A percentile compares a stretch with the other conserved stretches of the same genome.
Conservation (phyloP, 2,113 vertebrate species). For the Centropus bengalensis region DNA sequence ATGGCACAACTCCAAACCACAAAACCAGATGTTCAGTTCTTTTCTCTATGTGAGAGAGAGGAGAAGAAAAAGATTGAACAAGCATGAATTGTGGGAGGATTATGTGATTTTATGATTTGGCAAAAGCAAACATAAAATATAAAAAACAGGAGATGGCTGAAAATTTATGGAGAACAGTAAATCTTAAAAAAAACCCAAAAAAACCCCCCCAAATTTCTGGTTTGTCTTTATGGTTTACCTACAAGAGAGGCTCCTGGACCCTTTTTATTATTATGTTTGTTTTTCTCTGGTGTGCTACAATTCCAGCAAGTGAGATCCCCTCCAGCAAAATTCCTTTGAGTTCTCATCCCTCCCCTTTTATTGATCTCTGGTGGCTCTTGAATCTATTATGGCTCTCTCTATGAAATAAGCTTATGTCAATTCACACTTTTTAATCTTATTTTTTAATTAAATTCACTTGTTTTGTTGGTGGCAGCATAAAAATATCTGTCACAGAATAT, state of each 20-base stretch:
- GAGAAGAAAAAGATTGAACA: background rate
- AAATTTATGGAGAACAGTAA: background rate
- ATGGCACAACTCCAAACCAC: constrained; percentile 60
- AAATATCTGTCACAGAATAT: background rate
- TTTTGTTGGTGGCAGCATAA: constrained; percentile 26
- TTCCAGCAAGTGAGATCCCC: background rate
- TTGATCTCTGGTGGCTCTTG: constrained; percentile 33
- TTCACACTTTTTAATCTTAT: constrained; percentile 51
- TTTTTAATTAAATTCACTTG: constrained; percentile 58
- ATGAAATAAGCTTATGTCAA: constrained; percentile 48
- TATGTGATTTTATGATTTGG: background rate
- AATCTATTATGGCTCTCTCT: constrained; percentile 18
- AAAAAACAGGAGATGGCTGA: background rate
- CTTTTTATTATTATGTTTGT: background rate
- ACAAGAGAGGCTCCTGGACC: background rate
- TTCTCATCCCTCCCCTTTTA: background rate
- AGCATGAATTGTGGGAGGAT: background rate
- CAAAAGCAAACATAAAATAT: constrained; percentile 29
- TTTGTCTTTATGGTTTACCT: background rate
- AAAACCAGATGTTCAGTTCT: constrained; percentile 58
- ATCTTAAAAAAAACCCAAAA: background rate
- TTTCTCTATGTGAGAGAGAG: background rate
- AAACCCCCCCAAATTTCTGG: background rate
- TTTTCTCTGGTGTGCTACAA: background rate
- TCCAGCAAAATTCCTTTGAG: constrained; percentile 20